These are phyloP conservation scores for Poeciliopsis gracilis DNA, from an alignment of 2,797 vertebrate genomes.

Conservation along the genomic window DNA sequence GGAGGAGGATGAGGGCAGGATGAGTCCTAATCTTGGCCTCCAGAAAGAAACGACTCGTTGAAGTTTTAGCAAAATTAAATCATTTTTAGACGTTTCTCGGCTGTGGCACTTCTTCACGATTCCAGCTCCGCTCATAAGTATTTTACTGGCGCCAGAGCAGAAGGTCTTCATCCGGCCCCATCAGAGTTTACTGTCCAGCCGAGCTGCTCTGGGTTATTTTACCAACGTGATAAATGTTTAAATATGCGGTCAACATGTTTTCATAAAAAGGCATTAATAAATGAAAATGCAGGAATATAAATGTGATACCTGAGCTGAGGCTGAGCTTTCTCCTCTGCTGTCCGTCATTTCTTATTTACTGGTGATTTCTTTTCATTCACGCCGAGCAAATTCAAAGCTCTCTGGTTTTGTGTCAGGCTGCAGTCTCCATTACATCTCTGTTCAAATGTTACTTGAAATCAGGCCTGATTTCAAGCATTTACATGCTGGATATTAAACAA, in stretches of 20 bases:
- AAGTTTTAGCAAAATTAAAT: not conserved
- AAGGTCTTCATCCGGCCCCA: not conserved
- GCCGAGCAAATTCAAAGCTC: not conserved
- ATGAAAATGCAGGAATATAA: not conserved
- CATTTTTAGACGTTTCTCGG: not conserved
- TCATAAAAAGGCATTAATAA: not conserved
- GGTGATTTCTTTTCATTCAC: not conserved
- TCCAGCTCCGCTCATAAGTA: not conserved
- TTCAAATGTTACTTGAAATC: not conserved
- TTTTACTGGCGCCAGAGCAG: not conserved
- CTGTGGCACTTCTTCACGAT: not conserved
- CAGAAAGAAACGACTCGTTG: not conserved
- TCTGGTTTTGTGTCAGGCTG: not conserved
- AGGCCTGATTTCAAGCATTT: not conserved
- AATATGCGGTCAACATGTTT: not conserved
- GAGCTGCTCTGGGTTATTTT: not conserved
- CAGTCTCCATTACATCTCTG: not conserved
- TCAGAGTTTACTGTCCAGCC: not conserved
- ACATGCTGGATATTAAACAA: not conserved
- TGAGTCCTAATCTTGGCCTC: not conserved
- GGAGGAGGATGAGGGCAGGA: not conserved
- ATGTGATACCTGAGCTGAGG: not conserved
- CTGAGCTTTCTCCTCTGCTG: not conserved
- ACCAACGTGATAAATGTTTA: not conserved
- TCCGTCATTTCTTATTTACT: not conserved